phyloP scores from a whole-genome alignment of 2,888 invertebrate genomes.

The Sarcophaga carnaria region DNA sequence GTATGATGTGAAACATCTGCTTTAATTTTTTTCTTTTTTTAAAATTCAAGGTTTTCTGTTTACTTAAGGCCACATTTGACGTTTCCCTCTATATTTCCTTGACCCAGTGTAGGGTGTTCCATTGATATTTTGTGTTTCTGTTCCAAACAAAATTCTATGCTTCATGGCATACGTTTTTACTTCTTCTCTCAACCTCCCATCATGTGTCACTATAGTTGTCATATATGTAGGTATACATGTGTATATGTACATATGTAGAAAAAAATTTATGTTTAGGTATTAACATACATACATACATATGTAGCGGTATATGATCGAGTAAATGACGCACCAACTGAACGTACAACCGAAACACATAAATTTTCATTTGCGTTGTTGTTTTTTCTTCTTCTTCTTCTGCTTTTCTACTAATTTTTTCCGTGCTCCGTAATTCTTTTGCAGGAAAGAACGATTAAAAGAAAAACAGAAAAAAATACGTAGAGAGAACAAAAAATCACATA shows the following conservation, averaged over 20 bases:
- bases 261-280: too few relatives aligned
- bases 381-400: conserved; percentile 1
- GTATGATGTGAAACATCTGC: too few relatives aligned
- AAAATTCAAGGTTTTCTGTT: not conserved
- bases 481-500: conserved; percentile 2
- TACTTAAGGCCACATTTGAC: not conserved
- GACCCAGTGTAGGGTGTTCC: conserved; percentile 45
- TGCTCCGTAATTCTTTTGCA: not conserved
- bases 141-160: not conserved
- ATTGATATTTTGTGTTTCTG: conserved; percentile 14
- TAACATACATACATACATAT: too few relatives aligned
- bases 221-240: too few relatives aligned
- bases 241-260: not conserved
- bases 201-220: too few relatives aligned
- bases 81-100: conserved; percentile 13
- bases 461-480: not conserved
- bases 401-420: not conserved
- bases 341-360: conserved; percentile 54
- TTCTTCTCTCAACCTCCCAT: too few relatives aligned
- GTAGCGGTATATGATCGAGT: not conserved
- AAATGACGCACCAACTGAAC: conserved; percentile 56
- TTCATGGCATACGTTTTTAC: not conserved
- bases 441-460: conserved; percentile 10
- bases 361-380: conserved; percentile 40
- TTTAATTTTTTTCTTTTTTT: too few relatives aligned